Conservation (phyloP, 2,888 invertebrate genomes). For the Drosophila cognata region DNA sequence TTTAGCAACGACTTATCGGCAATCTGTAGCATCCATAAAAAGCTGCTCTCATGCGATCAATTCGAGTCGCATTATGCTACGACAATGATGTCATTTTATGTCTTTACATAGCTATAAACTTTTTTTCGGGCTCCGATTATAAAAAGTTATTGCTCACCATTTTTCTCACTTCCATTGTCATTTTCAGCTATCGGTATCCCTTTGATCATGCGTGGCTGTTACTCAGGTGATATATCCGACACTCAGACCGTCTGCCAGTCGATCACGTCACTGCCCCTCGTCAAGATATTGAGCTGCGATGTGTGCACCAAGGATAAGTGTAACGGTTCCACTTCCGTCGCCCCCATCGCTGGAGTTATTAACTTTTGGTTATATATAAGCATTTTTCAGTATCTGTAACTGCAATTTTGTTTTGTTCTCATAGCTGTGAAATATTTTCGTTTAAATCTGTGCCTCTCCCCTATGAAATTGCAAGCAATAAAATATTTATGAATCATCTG, state of each 20-base stretch:
- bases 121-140: slow-evolving; percentile 9
- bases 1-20: neutral
- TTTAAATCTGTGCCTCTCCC: slow-evolving; percentile 48
- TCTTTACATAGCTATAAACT: neutral
- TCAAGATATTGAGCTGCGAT: slow-evolving; percentile 80
- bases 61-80: slow-evolving; percentile 20
- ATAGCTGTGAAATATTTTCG: slow-evolving; percentile 38
- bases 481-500: slow-evolving; percentile 24
- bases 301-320: slow-evolving; percentile 82
- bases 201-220: slow-evolving; percentile 77
- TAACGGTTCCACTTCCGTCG: slow-evolving; percentile 75
- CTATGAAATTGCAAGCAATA: slow-evolving; percentile 26
- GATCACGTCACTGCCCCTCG: slow-evolving; percentile 82
- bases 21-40: slow-evolving; percentile 21
- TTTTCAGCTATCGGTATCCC: slow-evolving; percentile 68
- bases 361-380: slow-evolving; percentile 42
- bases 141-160: slow-evolving; percentile 36
- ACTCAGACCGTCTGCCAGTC: slow-evolving; percentile 77
- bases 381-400: slow-evolving; percentile 19
- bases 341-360: slow-evolving; percentile 69
- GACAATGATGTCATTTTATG: slow-evolving; percentile 57
- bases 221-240: slow-evolving; percentile 80
- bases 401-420: slow-evolving; percentile 27
- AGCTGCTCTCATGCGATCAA: slow-evolving; percentile 13
- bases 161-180: slow-evolving; percentile 23